Percentiles rank a stretch among this genome's conserved stretches.
These are phyloP conservation scores for Hirundichthys speculiger DNA, from an alignment of 2,113 vertebrate genomes.

Conservation along the genomic window DNA sequence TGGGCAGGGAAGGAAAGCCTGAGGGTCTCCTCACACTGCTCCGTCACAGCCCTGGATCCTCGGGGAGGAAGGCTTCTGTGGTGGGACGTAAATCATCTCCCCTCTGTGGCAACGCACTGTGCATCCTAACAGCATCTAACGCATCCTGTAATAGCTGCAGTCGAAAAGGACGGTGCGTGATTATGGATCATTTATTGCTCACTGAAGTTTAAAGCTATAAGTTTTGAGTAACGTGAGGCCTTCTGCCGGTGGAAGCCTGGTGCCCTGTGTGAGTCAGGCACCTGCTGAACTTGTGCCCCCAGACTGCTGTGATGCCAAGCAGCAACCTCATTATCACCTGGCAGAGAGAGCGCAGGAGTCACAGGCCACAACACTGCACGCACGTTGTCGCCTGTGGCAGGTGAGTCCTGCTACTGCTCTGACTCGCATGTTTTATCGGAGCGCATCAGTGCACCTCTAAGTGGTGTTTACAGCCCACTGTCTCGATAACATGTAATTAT, in stretches of 20 bases:
- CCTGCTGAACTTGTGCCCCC: constrained; percentile 42
- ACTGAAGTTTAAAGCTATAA: too few relatives aligned
- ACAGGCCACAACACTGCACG: background rate
- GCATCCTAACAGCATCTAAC: background rate
- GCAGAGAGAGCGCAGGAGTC: constrained; percentile 19
- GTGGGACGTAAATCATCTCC: constrained; percentile 27
- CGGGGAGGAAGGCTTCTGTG: constrained; percentile 14
- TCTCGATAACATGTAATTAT: constrained; percentile 31
- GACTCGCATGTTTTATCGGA: constrained; percentile 6
- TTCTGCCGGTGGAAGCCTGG: background rate
- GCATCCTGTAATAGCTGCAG: background rate
- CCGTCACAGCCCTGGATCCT: constrained; percentile 37
- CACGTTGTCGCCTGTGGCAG: constrained; percentile 10
- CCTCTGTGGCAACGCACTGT: background rate
- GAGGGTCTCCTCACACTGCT: constrained; percentile 50
- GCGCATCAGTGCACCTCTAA: background rate
- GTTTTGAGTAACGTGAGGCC: background rate
- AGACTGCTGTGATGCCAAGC: constrained; percentile 20
- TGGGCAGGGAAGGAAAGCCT: constrained; percentile 52
- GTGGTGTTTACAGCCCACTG: background rate
- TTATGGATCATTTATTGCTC: background rate
- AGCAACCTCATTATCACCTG: constrained; percentile 43
- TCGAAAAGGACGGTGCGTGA: too few relatives aligned
- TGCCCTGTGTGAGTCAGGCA: constrained; percentile 11
- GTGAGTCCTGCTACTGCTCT: background rate